Base-by-base conservation (phyloP, 2,113 vertebrate species). In the Picathartes gymnocephalus region DNA sequence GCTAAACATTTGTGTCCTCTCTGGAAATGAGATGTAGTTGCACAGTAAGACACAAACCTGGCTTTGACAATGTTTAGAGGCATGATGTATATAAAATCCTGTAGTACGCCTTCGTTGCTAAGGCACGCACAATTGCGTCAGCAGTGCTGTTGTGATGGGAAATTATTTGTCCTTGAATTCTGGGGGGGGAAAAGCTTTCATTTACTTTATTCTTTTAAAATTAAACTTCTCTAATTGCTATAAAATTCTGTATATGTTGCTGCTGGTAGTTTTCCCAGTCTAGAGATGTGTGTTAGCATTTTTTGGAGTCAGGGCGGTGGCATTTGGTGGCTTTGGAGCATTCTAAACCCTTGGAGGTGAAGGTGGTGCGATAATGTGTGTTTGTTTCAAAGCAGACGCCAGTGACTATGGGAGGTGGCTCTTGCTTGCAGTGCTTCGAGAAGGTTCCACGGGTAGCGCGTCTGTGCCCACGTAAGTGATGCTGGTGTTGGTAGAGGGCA, bases 41-140 rank as follows among this genome's bases (percentile, higher is more conserved):
- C 65, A 64, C 13, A 48, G 44, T 42, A 81, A 97, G 90, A 91
- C 65, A 45, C 47, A 42, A 86, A 65, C 57, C 86, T 95, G 88
- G 47, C 66, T 79, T 93, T 94, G 71, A 39, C 58, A 93, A 40
- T 94, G 51, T 92, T 96, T 92, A 64, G 68, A 91, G 66, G 50
- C 54, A 14, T 6, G 47, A 92, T 91, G 87, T 96, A 90, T 93
- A 79, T 85, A 82, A 95, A 95, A 88, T 95, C 77, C 88, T 85
- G 74, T 96, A 90, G 83, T 95, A 93, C 0, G 76, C 85, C 74
- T 93, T 95, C 91, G 95, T 97, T 97, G 95, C 92, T 96, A 95
- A 93, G 93, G 93, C 87, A 58, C 80, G 51, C 10, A 7, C 61
- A 24, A 1, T 96, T 96, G 88, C 72, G 13, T 92, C 88, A 92